A percentile compares a stretch with the other conserved stretches of the same genome.
Conservation (phyloP, 2,113 vertebrate genomes). For the Sceloporus tristichus region DNA sequence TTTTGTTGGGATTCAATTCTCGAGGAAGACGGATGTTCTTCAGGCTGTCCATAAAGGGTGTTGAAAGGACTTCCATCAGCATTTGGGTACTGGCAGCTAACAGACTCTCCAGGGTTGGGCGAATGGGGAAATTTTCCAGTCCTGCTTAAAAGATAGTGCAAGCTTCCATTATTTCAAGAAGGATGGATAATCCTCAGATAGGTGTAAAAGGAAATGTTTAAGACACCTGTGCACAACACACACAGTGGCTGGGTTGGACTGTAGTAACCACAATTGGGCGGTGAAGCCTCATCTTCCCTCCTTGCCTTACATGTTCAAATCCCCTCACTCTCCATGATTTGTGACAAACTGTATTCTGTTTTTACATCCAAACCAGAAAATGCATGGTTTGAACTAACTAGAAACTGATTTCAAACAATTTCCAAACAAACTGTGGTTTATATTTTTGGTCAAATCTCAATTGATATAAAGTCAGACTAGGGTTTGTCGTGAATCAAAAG, state of each 20-base stretch:
- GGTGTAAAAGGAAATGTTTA: not conserved
- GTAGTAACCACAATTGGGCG: too few species aligned
- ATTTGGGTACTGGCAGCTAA: constrained; percentile 91
- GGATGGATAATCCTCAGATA: not conserved
- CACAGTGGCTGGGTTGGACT: not conserved
- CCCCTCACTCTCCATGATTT: not conserved
- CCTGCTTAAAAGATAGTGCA: constrained; percentile 43
- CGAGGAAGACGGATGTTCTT: constrained; percentile 90
- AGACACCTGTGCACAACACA: not conserved
- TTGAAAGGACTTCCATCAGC: constrained; percentile 91
- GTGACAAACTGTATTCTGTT: not conserved
- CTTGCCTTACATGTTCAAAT: too few species aligned
- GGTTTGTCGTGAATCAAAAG: too few species aligned
- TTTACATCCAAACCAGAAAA: not conserved
- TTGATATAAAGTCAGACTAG: too few species aligned
- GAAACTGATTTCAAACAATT: not conserved
- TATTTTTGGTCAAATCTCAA: too few species aligned
- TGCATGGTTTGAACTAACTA: not conserved
- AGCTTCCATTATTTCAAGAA: not conserved
- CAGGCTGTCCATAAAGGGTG: constrained; percentile 79
- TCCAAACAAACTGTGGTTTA: not conserved
- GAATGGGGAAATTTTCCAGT: constrained; percentile 70
- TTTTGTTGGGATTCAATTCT: constrained; percentile 92
- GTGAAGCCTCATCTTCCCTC: too few species aligned
- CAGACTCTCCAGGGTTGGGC: constrained; percentile 89